Percentiles rank a stretch among this genome's conserved stretches.
Conservation (phyloP, 1,140 invertebrate species). For the Frieseomelitta varia region DNA sequence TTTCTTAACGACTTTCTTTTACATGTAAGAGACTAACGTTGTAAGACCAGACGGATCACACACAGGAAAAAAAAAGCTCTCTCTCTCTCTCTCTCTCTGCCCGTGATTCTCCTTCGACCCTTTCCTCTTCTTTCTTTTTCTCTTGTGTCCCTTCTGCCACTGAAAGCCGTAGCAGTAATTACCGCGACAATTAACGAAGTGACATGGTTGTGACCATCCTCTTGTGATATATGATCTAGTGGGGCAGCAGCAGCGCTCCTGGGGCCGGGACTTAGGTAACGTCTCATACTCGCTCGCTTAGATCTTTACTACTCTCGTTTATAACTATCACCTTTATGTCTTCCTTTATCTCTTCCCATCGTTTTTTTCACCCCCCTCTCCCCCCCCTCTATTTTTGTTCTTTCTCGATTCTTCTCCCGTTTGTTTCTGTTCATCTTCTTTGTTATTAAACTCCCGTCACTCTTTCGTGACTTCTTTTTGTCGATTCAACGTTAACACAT, state of each 20-base stretch:
- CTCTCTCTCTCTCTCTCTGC: too few relatives aligned
- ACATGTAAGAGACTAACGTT: slow-evolving; percentile 29
- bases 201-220: slow-evolving; percentile 80
- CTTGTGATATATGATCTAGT: slow-evolving; percentile 82
- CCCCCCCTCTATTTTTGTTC: too few relatives aligned
- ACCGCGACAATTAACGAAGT: slow-evolving; percentile 73
- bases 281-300: slow-evolving; percentile 81
- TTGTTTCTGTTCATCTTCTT: background rate
- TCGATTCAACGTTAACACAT: background rate
- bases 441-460: background rate
- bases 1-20: slow-evolving; percentile 37
- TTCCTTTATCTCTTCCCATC: slow-evolving; percentile 45
- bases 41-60: slow-evolving; percentile 41
- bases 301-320: slow-evolving; percentile 72
- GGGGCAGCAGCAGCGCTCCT: slow-evolving; percentile 82
- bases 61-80: slow-evolving; percentile 53
- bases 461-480: background rate
- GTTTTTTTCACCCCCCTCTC: background rate
- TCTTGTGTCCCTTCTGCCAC: slow-evolving; percentile 23
- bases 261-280: slow-evolving; percentile 83
- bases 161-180: slow-evolving; percentile 65
- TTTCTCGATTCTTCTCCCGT: background rate
- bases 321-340: slow-evolving; percentile 57
- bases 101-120: background rate
- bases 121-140: background rate